Conservation (phyloP, 1,140 invertebrate genomes). For the Homarus americanus region DNA sequence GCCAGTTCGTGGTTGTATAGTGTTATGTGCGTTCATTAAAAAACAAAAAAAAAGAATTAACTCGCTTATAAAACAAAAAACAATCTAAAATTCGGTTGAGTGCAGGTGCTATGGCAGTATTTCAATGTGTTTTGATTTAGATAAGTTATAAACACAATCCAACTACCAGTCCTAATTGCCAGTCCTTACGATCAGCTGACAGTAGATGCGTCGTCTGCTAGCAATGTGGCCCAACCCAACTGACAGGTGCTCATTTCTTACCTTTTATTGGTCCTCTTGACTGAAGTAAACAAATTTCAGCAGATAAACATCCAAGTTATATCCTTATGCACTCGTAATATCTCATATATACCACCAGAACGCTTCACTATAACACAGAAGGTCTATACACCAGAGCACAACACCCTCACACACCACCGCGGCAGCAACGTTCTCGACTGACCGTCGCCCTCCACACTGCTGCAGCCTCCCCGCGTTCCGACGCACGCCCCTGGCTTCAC, state of each 20-base stretch:
- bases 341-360: neutral
- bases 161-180: neutral
- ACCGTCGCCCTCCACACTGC: neutral
- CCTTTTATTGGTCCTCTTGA: neutral
- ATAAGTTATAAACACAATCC: too few relatives aligned
- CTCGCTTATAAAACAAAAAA: too few relatives aligned
- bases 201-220: slow-evolving; percentile 31
- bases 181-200: slow-evolving; percentile 37
- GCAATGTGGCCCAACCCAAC: slow-evolving; percentile 11
- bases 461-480: slow-evolving; percentile 15
- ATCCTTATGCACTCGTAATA: slow-evolving; percentile 6
- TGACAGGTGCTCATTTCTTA: neutral
- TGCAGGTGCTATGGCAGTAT: too few relatives aligned
- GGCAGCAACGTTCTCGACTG: slow-evolving; percentile 28
- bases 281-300: neutral
- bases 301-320: neutral
- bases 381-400: neutral
- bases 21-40: too few relatives aligned
- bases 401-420: neutral
- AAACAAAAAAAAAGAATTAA: too few relatives aligned
- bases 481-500: slow-evolving; percentile 25
- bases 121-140: too few relatives aligned
- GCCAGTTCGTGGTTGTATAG: slow-evolving; percentile 25
- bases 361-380: slow-evolving; percentile 2
- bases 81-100: too few relatives aligned